These are phyloP conservation scores for Ganaspis brasiliensis DNA, from an alignment of 2,888 invertebrate species.

Conservation along the genomic window DNA sequence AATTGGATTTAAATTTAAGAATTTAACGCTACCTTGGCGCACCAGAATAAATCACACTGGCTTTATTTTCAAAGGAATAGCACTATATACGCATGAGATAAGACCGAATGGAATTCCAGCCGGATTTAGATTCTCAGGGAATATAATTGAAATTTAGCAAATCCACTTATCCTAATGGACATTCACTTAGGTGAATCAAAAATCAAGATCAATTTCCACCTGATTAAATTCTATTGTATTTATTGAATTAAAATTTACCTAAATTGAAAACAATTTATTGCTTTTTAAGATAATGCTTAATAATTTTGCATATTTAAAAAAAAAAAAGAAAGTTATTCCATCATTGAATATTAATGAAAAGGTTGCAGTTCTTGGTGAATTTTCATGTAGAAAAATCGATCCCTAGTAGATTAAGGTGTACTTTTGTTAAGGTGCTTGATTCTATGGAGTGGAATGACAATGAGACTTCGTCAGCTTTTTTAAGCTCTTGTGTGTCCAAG, in stretches of 20 bases:
- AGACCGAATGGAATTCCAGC: not conserved
- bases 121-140: conserved; percentile 28
- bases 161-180: conserved; percentile 29
- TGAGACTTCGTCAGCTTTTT: conserved; percentile 70
- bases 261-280: too few species aligned
- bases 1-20: conserved; percentile 35
- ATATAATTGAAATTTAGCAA: conserved; percentile 31
- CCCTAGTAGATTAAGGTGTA: not conserved
- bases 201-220: conserved; percentile 13
- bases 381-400: too few species aligned
- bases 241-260: too few species aligned
- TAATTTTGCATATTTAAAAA: too few species aligned
- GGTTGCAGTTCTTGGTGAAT: not conserved
- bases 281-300: too few species aligned
- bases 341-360: too few species aligned
- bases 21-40: conserved; percentile 15
- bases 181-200: not conserved
- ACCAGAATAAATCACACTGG: conserved; percentile 18
- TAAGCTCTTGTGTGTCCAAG: conserved; percentile 59
- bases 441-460: conserved; percentile 51
- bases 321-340: too few species aligned
- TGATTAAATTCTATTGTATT: not conserved
- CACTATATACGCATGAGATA: conserved; percentile 25
- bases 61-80: conserved; percentile 22
- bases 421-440: conserved; percentile 56